phyloP scores from a whole-genome alignment of 2,113 vertebrate species.

The Dasyurus viverrinus region DNA sequence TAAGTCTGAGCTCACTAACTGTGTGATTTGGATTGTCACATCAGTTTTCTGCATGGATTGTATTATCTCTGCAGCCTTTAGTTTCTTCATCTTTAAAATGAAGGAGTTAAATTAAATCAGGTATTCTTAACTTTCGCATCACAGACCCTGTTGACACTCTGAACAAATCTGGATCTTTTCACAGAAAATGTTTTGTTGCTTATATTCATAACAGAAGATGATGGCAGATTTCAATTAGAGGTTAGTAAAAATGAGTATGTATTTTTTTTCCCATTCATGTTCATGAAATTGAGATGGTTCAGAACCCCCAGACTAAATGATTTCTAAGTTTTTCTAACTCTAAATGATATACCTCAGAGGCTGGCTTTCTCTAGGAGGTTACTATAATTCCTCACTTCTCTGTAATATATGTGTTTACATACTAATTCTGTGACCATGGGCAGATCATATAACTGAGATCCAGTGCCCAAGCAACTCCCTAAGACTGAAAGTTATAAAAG shows the following conservation, averaged over 20 bases:
- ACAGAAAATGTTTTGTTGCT: not conserved
- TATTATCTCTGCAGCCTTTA: not conserved
- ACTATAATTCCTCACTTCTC: not conserved
- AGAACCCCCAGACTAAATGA: not conserved
- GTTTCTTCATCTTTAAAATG: not conserved
- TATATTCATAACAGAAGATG: not conserved
- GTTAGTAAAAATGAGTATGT: not conserved
- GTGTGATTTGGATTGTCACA: not conserved
- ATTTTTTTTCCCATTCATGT: not conserved
- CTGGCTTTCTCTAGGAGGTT: not conserved
- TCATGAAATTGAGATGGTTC: not conserved
- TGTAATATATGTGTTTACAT: not conserved
- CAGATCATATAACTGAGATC: not conserved
- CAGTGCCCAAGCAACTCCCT: not conserved
- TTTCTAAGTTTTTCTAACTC: not conserved
- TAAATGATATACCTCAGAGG: not conserved
- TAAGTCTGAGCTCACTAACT: not conserved
- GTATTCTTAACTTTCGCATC: not conserved
- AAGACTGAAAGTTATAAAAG: not conserved
- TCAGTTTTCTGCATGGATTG: not conserved
- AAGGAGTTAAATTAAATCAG: not conserved
- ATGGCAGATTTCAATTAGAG: not conserved
- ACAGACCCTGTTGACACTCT: not conserved
- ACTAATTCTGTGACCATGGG: not conserved
- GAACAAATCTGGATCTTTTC: not conserved